Evolutionary conservation across 2,113 vertebrate genomes (phyloP), one percentile per base, ranked within the genome.

Genomic region (Pimephales promelas): DNA sequence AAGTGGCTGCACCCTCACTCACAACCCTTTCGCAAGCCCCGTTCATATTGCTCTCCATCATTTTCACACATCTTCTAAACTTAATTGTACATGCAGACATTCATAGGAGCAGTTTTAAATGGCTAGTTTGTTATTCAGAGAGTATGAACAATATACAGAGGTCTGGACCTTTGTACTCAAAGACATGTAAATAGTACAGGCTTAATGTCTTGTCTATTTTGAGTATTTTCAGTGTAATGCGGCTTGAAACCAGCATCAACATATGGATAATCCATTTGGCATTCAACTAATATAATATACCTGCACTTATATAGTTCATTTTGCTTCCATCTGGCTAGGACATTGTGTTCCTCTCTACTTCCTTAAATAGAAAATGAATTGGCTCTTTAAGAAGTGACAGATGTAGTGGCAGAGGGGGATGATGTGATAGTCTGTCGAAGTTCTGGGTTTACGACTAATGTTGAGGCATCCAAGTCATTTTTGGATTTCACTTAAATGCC

Each of bases 181-280:
- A 61, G 14, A 79, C 8, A 26, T 62, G 52, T 20, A 18, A 59
- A 43, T 11, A 26, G 40, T 9, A 40, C 49, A 75, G 16, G 8
- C 24, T 20, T 64, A 49, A 52, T 74, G 16, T 64, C 43, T 22
- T 79, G 34, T 61, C 13, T 76, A 13, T 78, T 59, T 78, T 6
- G n/a, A 57, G 20, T 59, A 61, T 31, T 79, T 49, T 10, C 20
- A 5, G 26, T 64, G 1, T 47, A 36, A 6, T 84, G 8, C 11
- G 13, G 9, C 45, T 28, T 26, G 28, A 34, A 43, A 78, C 72
- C 45, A 18, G 61, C 82, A 56, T 56, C 62, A 57, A 16, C 59
- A 84, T 68, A 43, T 77, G 31, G 77, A 68, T 56, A 78, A 84
- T 84, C 31, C n/a, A 70, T 84, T 84, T 70, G 74, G 47, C 36